Evolutionary conservation across 1,140 invertebrate genomes (phyloP), one percentile per base, ranked within the genome.

Genomic region (Marisa cornuarietis): DNA sequence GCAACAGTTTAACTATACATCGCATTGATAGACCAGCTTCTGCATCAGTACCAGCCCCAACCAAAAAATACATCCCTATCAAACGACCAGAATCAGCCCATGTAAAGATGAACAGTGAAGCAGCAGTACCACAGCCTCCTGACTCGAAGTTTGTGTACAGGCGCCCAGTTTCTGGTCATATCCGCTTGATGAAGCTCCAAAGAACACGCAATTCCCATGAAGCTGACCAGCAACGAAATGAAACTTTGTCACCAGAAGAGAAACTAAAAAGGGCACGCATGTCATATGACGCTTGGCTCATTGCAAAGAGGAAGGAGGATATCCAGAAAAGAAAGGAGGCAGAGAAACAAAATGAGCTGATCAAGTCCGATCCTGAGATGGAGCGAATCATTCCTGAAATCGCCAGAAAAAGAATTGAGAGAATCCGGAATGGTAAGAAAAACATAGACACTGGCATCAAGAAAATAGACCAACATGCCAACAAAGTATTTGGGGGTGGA

Each of bases 261-360:
- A 82, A 80, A 75, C 31, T 77, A 18, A 81, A 85, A 79, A 86
- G 81, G 62, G 66, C 74, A 42, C 79, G 86, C 74, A 83, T 87
- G 81, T 87, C 87, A 2, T 88, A 88, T 79, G 87, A 88, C 76
- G 83, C 87, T 22, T 88, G 86, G 87, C 58, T 88, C 16, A 58
- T 84, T 61, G 82, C 81, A 65, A 88, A 88, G 82, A 81, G 83
- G 62, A 82, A 84, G 73, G 82, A 87, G 75, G 86, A 87, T 69
- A 66, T 73, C 54, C 42, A 75, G 26, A 83, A 82, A 49, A 81
- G 82, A 73, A 85, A 81, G 79, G 82, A 84, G 63, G 81, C 82
- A 54, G 68, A 81, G 63, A 80, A 69, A 68, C 83, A 85, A 66
- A 84, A 80, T 71, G 86, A 87, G 54, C 58, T 86, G 54, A 81